A percentile compares a stretch with the other conserved stretches of the same genome.
Evolutionary conservation across 2,888 invertebrate species (phyloP).

Genomic region (Napeogenes sylphis): DNA sequence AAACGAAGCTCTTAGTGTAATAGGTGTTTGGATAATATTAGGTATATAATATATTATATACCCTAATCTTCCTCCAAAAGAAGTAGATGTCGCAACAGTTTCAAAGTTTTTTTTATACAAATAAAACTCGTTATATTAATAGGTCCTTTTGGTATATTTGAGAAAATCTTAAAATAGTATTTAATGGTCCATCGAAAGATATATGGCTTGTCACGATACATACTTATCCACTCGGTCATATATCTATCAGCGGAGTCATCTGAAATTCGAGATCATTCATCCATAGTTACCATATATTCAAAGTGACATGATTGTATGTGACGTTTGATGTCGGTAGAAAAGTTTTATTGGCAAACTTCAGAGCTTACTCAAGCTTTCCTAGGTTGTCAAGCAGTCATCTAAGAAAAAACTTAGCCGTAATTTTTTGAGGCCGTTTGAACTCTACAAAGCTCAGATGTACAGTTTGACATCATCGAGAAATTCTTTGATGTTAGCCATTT

Average conservation of each 20-base stretch:
- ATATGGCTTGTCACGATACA: slow-evolving; percentile 13
- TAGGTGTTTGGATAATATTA: too few species aligned
- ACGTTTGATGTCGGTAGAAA: slow-evolving; percentile 17
- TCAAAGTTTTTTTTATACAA: too few species aligned
- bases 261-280: slow-evolving; percentile 18
- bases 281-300: slow-evolving; percentile 8
- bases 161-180: too few species aligned
- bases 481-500: too few species aligned
- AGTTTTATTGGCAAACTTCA: slow-evolving; percentile 27
- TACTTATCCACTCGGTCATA: slow-evolving; percentile 12
- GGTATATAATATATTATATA: too few species aligned
- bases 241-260: slow-evolving; percentile 15
- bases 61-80: too few species aligned
- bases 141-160: too few species aligned
- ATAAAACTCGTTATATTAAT: too few species aligned
- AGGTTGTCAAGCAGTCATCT: slow-evolving; percentile 8
- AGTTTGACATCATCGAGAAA: too few species aligned
- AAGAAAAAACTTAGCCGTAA: slow-evolving; percentile 7
- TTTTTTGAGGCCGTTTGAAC: slow-evolving; percentile 4
- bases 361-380: slow-evolving; percentile 9
- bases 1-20: too few species aligned
- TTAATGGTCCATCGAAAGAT: slow-evolving; percentile 18
- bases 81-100: too few species aligned
- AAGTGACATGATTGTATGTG: slow-evolving; percentile 13
- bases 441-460: too few species aligned